A percentile compares a stretch with the other conserved stretches of the same genome.
Conservation (phyloP, 2,113 vertebrate species). For the mouse (Mus musculus) region DNA sequence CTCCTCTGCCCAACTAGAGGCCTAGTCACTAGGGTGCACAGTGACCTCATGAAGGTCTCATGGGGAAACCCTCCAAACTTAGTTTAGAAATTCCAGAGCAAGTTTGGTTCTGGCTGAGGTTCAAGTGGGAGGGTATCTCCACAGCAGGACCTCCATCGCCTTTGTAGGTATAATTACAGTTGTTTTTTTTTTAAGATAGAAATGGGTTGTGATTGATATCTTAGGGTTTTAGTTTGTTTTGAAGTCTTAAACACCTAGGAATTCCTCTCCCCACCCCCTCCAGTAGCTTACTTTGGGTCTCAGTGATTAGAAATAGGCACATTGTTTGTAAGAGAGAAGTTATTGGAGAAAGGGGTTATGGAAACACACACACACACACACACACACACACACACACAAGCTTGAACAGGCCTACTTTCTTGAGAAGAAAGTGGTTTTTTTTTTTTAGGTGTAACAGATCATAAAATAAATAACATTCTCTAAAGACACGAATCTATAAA, state of each 20-base stretch:
- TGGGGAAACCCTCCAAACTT: not conserved
- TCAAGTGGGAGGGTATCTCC: not conserved
- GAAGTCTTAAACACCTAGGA: not conserved
- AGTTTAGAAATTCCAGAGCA: slow-evolving; percentile 44
- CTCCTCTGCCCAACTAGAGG: no score
- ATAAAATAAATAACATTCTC: slow-evolving; percentile 16
- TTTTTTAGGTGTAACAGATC: not conserved
- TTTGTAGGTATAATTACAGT: not conserved
- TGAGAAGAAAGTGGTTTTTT: slow-evolving; percentile 43
- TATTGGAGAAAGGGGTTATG: not conserved
- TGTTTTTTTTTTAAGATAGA: not conserved
- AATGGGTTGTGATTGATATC: not conserved
- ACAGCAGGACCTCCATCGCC: not conserved
- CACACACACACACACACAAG: not conserved
- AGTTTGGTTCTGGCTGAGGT: not conserved
- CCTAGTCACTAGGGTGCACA: not conserved
- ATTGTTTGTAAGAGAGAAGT: slow-evolving; percentile 18
- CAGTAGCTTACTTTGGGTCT: not conserved
- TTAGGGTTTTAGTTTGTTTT: slow-evolving; percentile 27
- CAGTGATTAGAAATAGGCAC: not conserved
- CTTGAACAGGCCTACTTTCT: not conserved
- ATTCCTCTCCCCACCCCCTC: not conserved
- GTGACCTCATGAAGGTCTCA: slow-evolving; percentile 26
- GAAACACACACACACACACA: not conserved
- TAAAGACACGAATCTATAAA: slow-evolving; percentile 36